A percentile compares a stretch with the other conserved stretches of the same genome.
phyloP scores from a whole-genome alignment of 2,888 invertebrate genomes.

The Rhamnusium bicolor region DNA sequence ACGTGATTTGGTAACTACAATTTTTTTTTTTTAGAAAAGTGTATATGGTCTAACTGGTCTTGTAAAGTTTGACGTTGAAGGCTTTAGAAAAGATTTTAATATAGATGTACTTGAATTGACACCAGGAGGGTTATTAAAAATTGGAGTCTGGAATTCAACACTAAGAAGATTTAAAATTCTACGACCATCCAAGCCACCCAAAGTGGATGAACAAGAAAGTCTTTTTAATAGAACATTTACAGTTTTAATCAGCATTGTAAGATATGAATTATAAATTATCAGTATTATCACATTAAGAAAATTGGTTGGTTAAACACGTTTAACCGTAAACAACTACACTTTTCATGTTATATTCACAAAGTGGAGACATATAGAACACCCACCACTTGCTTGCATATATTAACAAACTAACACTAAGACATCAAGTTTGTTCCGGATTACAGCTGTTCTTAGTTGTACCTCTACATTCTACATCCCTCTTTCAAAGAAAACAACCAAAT shows the following conservation, averaged over 20 bases:
- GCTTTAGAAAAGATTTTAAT: slow-evolving; percentile 81
- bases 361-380: no score
- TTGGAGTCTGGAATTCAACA: slow-evolving; percentile 80
- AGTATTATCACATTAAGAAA: no score
- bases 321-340: no score
- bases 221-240: slow-evolving; percentile 82
- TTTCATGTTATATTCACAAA: no score
- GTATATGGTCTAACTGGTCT: slow-evolving; percentile 82
- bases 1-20: no score
- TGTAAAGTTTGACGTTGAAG: slow-evolving; percentile 85
- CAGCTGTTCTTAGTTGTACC: no score
- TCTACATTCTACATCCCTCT: no score
- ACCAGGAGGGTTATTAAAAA: slow-evolving; percentile 77
- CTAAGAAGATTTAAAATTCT: slow-evolving; percentile 42
- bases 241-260: slow-evolving; percentile 83
- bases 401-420: no score
- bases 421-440: no score
- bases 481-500: no score
- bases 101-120: slow-evolving; percentile 80
- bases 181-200: slow-evolving; percentile 29
- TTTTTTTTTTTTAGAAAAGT: slow-evolving; percentile 73
- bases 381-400: no score
- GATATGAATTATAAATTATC: slow-evolving; percentile 51
- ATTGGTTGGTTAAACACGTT: no score
- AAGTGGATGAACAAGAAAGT: slow-evolving; percentile 60